A percentile compares a stretch with the other conserved stretches of the same genome.
phyloP scores from a whole-genome alignment of 2,888 invertebrate species.

The Agonopterix arenella region DNA sequence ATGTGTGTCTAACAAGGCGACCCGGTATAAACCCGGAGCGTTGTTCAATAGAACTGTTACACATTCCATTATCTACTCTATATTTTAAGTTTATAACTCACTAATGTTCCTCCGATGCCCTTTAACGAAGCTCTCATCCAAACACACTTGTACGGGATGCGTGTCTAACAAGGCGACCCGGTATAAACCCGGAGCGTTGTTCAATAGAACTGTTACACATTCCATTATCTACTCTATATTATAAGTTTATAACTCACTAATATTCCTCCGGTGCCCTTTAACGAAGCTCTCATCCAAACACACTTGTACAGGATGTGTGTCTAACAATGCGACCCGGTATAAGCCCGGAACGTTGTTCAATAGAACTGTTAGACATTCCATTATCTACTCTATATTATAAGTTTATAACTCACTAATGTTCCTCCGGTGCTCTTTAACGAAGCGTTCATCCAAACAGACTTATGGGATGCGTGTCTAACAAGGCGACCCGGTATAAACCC shows the following conservation, averaged over 20 bases:
- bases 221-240: background rate
- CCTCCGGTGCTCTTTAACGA: constrained; percentile 55
- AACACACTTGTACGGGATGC: too few species aligned
- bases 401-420: constrained; percentile 71
- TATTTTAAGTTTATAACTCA: too few species aligned
- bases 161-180: too few species aligned
- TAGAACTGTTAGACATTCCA: constrained; percentile 85
- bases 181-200: too few species aligned
- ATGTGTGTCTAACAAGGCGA: too few species aligned
- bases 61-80: too few species aligned
- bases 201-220: too few species aligned
- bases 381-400: constrained; percentile 46
- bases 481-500: constrained; percentile 35
- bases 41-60: too few species aligned
- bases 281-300: constrained; percentile 27
- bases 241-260: constrained; percentile 58
- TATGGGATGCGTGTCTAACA: constrained; percentile 66
- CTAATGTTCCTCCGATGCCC: too few species aligned
- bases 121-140: constrained; percentile 45
- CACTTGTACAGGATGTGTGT: too few species aligned
- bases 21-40: too few species aligned
- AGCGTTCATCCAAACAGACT: constrained; percentile 46
- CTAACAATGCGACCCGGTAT: constrained; percentile 63
- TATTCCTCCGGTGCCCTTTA: constrained; percentile 64
- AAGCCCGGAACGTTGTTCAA: constrained; percentile 64